Evolutionary conservation across 2,888 invertebrate species (phyloP).

Genomic region (Chloroclystis v-ata): DNA sequence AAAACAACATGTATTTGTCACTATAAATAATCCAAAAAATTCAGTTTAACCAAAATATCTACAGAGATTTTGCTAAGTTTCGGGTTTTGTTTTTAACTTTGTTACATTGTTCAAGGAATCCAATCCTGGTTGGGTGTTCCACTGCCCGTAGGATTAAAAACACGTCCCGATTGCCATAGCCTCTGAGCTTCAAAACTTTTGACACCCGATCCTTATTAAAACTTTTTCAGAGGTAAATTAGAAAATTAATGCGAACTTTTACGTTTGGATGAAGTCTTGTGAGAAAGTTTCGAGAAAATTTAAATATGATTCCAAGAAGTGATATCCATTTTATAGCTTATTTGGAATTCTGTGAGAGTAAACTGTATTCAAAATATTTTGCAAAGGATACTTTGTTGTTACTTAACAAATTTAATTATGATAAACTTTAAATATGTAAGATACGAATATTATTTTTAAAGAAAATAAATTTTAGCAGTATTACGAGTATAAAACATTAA

Average conservation of each 20-base stretch:
- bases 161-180: slow-evolving; percentile 2
- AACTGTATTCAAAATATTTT: too few species aligned
- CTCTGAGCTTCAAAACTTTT: slow-evolving; percentile 13
- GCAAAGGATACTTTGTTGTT: too few species aligned
- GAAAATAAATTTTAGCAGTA: too few species aligned
- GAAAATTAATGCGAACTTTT: slow-evolving; percentile 12
- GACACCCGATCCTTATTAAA: slow-evolving; percentile 27
- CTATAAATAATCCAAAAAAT: too few species aligned
- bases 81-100: too few species aligned
- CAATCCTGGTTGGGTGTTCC: background rate
- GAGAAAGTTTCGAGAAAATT: slow-evolving; percentile 2
- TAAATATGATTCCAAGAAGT: slow-evolving; percentile 1
- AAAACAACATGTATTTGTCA: too few species aligned
- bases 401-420: too few species aligned
- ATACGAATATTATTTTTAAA: too few species aligned
- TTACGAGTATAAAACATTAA: too few species aligned
- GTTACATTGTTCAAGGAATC: background rate
- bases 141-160: slow-evolving; percentile 4
- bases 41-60: too few species aligned
- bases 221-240: slow-evolving; percentile 22
- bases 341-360: background rate
- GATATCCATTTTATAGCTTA: background rate
- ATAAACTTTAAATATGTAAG: too few species aligned
- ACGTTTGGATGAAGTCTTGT: slow-evolving; percentile 10
- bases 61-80: too few species aligned